phyloP scores from a whole-genome alignment of 2,113 vertebrate species.

The Mus pahari region DNA sequence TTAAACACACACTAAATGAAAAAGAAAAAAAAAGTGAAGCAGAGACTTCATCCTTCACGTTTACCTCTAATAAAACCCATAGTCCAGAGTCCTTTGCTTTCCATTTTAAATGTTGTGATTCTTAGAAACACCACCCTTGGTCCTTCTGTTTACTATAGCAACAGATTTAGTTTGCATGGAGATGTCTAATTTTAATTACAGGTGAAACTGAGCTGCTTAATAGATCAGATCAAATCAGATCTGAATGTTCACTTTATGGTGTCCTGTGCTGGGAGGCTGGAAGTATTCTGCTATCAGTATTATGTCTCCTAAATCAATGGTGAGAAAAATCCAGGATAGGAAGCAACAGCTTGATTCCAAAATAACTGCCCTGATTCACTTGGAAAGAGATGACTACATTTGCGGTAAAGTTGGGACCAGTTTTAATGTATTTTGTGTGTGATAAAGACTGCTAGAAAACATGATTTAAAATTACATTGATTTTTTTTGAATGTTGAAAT shows the following conservation, averaged over 20 bases:
- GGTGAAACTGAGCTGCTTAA: conserved; percentile 43
- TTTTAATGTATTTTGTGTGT: conserved; percentile 48
- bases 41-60: conserved; percentile 34
- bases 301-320: conserved; percentile 39
- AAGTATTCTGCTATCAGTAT: neutral
- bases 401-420: conserved; percentile 67
- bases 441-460: conserved; percentile 60
- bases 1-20: conserved; percentile 64
- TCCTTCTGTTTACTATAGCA: conserved; percentile 47
- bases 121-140: conserved; percentile 54
- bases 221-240: neutral
- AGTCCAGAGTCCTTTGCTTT: neutral
- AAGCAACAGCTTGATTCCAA: conserved; percentile 56
- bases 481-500: conserved; percentile 58
- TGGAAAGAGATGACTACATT: conserved; percentile 57
- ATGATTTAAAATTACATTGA: conserved; percentile 35
- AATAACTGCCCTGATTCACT: conserved; percentile 64
- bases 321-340: conserved; percentile 35
- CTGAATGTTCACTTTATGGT: conserved; percentile 31
- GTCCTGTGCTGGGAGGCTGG: neutral
- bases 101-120: neutral
- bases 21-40: neutral
- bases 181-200: conserved; percentile 59
- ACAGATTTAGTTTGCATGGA: conserved; percentile 45
- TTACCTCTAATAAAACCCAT: conserved; percentile 11